Percentiles rank a stretch among this genome's conserved stretches.
phyloP scores from a whole-genome alignment of 2,888 invertebrate species.

The Melipona bicolor region DNA sequence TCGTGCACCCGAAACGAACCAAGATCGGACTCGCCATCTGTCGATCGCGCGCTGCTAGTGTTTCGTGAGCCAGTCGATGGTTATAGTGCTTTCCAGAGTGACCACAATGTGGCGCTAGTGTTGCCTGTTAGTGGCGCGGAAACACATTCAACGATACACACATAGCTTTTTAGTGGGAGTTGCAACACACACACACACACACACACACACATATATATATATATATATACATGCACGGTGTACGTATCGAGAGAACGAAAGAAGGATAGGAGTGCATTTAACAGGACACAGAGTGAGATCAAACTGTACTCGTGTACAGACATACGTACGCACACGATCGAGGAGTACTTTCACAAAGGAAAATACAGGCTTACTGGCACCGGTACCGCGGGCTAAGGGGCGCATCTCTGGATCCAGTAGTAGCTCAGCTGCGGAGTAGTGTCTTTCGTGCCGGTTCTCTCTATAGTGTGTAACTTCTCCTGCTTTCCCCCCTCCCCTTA shows the following conservation, averaged over 20 bases:
- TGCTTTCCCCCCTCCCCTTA: conserved; percentile 38
- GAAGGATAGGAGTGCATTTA: conserved; percentile 19
- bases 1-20: conserved; percentile 46
- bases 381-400: conserved; percentile 58
- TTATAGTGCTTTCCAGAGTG: conserved; percentile 45
- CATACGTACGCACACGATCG: conserved; percentile 15
- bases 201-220: not conserved
- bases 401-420: conserved; percentile 72
- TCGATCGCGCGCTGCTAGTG: conserved; percentile 65
- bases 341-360: conserved; percentile 54
- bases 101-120: conserved; percentile 72
- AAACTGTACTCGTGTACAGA: not conserved
- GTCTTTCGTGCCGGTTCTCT: conserved; percentile 63
- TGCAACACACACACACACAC: not conserved
- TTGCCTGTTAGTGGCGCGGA: conserved; percentile 57
- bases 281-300: conserved; percentile 31
- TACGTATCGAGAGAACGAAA: conserved; percentile 8
- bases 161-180: conserved; percentile 28
- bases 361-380: conserved; percentile 38
- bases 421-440: conserved; percentile 71
- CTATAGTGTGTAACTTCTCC: conserved; percentile 50
- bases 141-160: conserved; percentile 23
- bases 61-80: conserved; percentile 46
- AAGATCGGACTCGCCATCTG: conserved; percentile 72
- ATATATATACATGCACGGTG: not conserved